Conservation (phyloP, 2,888 invertebrate species). For the Phyllotreta striolata region DNA sequence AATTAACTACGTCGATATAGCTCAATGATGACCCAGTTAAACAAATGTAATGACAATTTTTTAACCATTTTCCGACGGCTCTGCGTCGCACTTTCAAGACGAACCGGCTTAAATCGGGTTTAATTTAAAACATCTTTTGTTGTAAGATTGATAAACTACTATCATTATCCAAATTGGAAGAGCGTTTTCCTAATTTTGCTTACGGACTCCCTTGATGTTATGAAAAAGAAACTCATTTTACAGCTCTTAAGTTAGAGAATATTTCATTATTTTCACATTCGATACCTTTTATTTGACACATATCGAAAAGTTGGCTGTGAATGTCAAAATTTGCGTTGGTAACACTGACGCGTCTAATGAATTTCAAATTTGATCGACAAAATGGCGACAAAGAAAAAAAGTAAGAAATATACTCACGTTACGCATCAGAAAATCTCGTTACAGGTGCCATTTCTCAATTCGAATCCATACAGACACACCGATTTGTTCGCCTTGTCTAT, state of each 20-base stretch:
- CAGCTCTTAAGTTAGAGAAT: too few relatives aligned
- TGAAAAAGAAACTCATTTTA: too few relatives aligned
- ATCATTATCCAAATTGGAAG: background rate
- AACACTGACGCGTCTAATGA: background rate
- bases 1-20: constrained; percentile 20
- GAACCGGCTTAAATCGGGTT: background rate
- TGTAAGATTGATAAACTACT: background rate
- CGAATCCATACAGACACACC: constrained; percentile 45
- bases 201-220: too few relatives aligned
- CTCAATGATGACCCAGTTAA: constrained; percentile 26
- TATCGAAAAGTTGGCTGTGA: background rate
- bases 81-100: constrained; percentile 12
- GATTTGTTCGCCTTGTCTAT: constrained; percentile 31
- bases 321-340: background rate
- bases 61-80: constrained; percentile 5
- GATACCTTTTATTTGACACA: too few relatives aligned
- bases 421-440: constrained; percentile 43
- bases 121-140: background rate
- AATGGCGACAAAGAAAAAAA: constrained; percentile 1
- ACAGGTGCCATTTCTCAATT: constrained; percentile 44
- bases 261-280: too few relatives aligned
- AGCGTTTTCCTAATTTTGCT: too few relatives aligned
- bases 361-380: background rate
- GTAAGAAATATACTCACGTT: constrained; percentile 33
- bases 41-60: constrained; percentile 21